A percentile compares a stretch with the other conserved stretches of the same genome.
Evolutionary conservation across 2,113 vertebrate genomes (phyloP).

Genomic region (Egretta garzetta): DNA sequence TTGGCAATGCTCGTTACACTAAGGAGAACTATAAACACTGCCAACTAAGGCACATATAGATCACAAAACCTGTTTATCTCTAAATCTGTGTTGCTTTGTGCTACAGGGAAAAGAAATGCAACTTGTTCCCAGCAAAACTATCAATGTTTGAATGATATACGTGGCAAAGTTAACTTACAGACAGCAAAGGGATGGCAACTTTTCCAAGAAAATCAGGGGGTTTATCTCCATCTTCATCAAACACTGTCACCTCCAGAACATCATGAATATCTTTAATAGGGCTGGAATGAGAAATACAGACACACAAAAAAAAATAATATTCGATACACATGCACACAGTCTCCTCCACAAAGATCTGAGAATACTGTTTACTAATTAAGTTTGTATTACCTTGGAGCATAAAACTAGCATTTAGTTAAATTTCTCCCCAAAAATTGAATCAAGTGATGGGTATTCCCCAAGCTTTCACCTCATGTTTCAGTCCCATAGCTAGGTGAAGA

Average conservation of each 20-base stretch:
- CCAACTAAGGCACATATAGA: not conserved
- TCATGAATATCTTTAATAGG: conserved; percentile 96
- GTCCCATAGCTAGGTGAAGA: conserved; percentile 17
- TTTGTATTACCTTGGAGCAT: conserved; percentile 67
- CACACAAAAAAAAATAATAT: not conserved
- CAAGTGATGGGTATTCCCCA: conserved; percentile 70
- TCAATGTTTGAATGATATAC: not conserved
- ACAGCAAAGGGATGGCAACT: conserved; percentile 91
- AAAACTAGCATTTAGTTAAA: conserved; percentile 75
- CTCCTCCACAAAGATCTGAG: conserved; percentile 47
- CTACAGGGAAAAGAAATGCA: not conserved
- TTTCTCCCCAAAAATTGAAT: conserved; percentile 55
- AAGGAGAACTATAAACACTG: conserved; percentile 4
- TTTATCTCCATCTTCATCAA: conserved; percentile 95
- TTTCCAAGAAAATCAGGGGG: conserved; percentile 91
- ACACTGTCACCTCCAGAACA: conserved; percentile 88
- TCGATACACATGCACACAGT: not conserved
- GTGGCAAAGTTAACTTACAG: conserved; percentile 79
- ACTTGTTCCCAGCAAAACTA: not conserved
- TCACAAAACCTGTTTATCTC: conserved; percentile 26
- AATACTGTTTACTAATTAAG: conserved; percentile 72
- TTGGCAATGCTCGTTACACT: not conserved
- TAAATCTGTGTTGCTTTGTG: not conserved
- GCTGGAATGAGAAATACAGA: conserved; percentile 73
- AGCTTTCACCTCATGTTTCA: conserved; percentile 44